Base-by-base conservation (phyloP, 2,797 vertebrate species). In the Oreortyx pictus region DNA sequence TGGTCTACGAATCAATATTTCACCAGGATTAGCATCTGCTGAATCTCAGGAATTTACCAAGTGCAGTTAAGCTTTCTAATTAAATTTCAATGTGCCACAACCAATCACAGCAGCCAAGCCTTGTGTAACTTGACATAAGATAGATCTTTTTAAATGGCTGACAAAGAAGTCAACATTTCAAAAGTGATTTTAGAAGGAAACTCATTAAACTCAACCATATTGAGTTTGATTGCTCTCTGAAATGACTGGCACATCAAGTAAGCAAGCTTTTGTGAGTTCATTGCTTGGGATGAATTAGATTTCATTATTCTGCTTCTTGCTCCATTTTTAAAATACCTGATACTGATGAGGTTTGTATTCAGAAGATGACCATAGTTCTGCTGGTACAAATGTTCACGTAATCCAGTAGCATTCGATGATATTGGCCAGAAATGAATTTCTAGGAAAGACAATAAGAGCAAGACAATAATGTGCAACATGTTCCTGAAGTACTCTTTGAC, bases 211-310 rank as follows among this genome's bases (percentile, higher is more conserved):
- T 75, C 57, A 79, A 68, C 16, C 27, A 17, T 80, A 71, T 4
- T 74, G 76, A 77, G 49, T 92, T 94, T 41, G 3, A 73, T 59
- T 39, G 6, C 16, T 86, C 86, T 94, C 82, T 93, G 60, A 91
- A 94, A 76, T 54, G 25, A 92, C 44, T 18, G 4, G 10, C 18
- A 91, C 67, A 56, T 87, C 54, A 50, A 24, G 54, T 78, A 89
- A 65, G 35, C 11, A 92, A 86, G 61, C 3, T 12, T 41, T 77
- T 60, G 6, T 49, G 24, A 57, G 23, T 60, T 11, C 1, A 1
- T 70, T 91, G 31, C 81, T 78, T 70, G 44, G 62, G 47, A 73
- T 76, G 33, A 81, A 60, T 81, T 88, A 70, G 7, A 84, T 89
- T 64, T 73, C n/a, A 14, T 64, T 64, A 47, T 14, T 62, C 4